Evolutionary conservation across 2,797 vertebrate genomes (phyloP), one percentile per base, ranked within the genome.

Genomic region (Capromys pilorides): DNA sequence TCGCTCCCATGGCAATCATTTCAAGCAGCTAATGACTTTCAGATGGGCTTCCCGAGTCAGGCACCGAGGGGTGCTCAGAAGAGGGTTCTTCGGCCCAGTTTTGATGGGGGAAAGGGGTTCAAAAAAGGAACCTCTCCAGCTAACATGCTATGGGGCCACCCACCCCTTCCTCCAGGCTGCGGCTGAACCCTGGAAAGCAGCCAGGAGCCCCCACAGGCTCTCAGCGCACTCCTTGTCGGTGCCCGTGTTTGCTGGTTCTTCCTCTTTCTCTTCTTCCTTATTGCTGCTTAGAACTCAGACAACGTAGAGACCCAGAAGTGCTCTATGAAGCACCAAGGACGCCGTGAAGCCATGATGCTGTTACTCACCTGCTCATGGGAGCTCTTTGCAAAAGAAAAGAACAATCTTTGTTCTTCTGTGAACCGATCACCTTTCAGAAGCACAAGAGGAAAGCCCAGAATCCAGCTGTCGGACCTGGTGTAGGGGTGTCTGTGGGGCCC

Each of bases 1-100:
- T 96, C 96, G 98, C 97, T 98, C 99, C 99, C 98, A 99, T 99
- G 98, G 99, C 98, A 99, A 98, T 97, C 98, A 98, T 99, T 98
- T 98, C 97, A 98, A 98, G 98, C 67, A 96, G 92, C 97, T 99
- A 99, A 99, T 98, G 98, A 98, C 98, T 98, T 99, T 98, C 99
- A 99, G 99, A 99, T 99, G 99, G 98, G 97, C 98, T 97, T 92
- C 90, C 90, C 96, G 91, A 97, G 95, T 94, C 59, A 1, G 45
- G 95, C 81, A 90, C 41, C 78, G 79, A 96, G 88, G 77, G 95
- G 94, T 36, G n/a, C 94, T 91, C 33, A 75, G 86, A 83, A 78
- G 80, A 93, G 83, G 66, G 94, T 96, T 94, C 95, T 90, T 86
- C 82, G 88, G 92, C 93, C 1, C 33, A 61, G n/a, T 90, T 96